phyloP scores from a whole-genome alignment of 2,113 vertebrate species.

The Amazona guildingii region DNA sequence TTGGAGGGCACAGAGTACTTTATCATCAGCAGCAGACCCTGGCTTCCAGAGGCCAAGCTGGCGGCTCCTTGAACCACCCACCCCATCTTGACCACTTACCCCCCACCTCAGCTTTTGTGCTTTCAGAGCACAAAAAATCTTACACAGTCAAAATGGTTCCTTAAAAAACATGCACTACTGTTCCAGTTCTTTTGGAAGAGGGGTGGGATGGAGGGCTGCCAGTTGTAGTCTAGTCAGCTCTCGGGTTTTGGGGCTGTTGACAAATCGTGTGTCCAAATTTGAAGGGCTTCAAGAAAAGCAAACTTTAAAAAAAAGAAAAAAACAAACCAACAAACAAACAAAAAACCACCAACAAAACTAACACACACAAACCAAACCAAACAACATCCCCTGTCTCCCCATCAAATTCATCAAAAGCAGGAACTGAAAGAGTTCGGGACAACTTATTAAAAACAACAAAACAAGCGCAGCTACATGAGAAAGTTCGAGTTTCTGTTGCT shows the following conservation, averaged over 20 bases:
- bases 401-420: not conserved
- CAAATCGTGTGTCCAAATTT: not conserved
- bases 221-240: rapidly evolving
- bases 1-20: not conserved
- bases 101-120: not conserved
- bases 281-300: not conserved
- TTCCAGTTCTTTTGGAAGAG: not conserved
- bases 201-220: not conserved
- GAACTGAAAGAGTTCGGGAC: not conserved
- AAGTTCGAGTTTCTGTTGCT: not conserved
- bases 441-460: not conserved
- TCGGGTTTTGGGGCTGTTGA: not conserved
- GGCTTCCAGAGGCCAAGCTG: not conserved
- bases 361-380: not conserved
- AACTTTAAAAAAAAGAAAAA: not conserved
- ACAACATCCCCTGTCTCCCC: not conserved
- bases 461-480: not conserved
- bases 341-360: not conserved
- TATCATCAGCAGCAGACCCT: not conserved
- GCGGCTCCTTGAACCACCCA: not conserved
- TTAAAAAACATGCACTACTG: not conserved
- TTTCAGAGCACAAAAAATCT: not conserved
- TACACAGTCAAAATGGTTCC: not conserved
- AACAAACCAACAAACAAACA: too few species aligned
- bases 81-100: too few species aligned